Conservation (phyloP, 1,140 invertebrate genomes). For the Diorhabda sublineata region DNA sequence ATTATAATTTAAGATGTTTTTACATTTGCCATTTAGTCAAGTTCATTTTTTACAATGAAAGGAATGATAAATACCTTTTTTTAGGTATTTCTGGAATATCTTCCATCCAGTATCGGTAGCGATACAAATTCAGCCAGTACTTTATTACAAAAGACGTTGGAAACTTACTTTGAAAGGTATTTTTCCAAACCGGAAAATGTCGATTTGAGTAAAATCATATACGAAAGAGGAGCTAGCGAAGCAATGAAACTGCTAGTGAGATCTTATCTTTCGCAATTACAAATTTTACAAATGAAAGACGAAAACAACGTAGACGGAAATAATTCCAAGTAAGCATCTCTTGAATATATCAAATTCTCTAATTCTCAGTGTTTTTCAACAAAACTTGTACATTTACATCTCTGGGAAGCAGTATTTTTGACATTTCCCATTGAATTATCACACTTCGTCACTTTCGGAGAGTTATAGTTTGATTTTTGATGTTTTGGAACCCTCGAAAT, state of each 20-base stretch:
- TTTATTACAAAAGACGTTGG: constrained; percentile 55
- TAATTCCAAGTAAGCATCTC: constrained; percentile 9
- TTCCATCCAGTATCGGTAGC: constrained; percentile 55
- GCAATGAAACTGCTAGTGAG: constrained; percentile 55
- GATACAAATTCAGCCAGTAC: constrained; percentile 52
- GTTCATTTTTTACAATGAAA: no score
- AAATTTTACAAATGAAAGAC: constrained; percentile 40
- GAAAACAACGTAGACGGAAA: constrained; percentile 19
- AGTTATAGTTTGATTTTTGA: no score
- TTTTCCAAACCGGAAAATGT: constrained; percentile 44
- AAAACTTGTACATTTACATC: no score
- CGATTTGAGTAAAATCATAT: constrained; percentile 41
- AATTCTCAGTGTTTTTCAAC: no score
- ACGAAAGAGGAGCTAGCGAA: constrained; percentile 50
- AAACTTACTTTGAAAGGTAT: constrained; percentile 50
- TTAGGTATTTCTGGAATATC: constrained; percentile 55
- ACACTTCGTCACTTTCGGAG: no score
- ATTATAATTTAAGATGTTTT: no score
- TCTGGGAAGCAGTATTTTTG: no score
- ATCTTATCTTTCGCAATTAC: constrained; percentile 54
- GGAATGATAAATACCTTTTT: constrained; percentile 13
- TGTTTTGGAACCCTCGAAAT: no score
- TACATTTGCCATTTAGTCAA: no score
- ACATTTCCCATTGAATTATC: no score
- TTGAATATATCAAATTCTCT: no score